Evolutionary conservation across 2,888 invertebrate species (phyloP), one percentile per base, ranked within the genome.

Genomic region (Drosophila subsilvestris): DNA sequence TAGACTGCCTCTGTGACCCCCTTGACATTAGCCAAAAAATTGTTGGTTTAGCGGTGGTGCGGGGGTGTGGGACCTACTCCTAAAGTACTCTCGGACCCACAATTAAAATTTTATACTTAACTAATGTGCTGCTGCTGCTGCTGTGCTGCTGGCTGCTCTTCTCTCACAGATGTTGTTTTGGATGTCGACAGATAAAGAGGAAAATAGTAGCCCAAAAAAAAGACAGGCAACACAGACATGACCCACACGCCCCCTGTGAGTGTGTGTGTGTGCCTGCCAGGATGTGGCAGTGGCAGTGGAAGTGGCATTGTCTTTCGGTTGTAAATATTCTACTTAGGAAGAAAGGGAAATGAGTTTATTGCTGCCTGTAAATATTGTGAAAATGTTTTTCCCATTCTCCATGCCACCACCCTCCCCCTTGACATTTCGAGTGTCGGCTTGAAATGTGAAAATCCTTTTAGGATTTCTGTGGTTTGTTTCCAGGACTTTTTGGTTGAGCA

Each of bases 21-120:
- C 44, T 20, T 22, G 29, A 74, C 76, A 70, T 74, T 63, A 63
- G 53, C 68, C 69, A 74, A 76, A 66, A 74, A 79, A 74, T 63
- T 63, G 74, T 70, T 50, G 54, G 57, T 55, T 59, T 60, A 57
- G 44, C 20, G 10, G 54, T 10, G 14, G 18, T 1, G 1, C 1
- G 6, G 25, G 25, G n/a, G n/a, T n/a, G 9, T 27, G 20, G 55
- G 14, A 2, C 1, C 37, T 7, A 1, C 14, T 1, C 18, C 20
- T n/a, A 48, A 48, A 20, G 22, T 32, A 53, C 42, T 45, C 58
- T 62, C 53, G 63, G 67, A 63, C 49, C 66, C 62, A 77, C 77
- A 72, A 79, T 79, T 79, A 79, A 79, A 79, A 79, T 79, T 79
- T 76, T 79, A 79, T 79, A 79, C 79, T 79, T 79, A 79, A 77